These are phyloP conservation scores for Taurulus bubalis DNA, from an alignment of 2,113 vertebrate genomes.

Conservation along the genomic window DNA sequence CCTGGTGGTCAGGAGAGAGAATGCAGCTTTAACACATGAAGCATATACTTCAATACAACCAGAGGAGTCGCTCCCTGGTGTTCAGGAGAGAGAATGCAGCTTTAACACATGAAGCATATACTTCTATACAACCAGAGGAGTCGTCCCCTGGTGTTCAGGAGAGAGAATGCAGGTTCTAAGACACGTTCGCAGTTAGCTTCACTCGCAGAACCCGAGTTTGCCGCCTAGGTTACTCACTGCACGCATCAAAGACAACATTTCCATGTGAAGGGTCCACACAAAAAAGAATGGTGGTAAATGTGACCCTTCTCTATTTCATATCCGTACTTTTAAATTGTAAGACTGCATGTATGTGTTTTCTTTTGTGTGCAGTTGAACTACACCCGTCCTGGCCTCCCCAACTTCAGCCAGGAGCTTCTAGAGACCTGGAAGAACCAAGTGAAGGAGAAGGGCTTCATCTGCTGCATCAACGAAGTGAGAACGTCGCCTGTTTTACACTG, in stretches of 20 bases:
- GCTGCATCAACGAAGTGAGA: slow-evolving; percentile 94
- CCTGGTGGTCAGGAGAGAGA: no score
- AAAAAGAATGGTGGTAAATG: neutral
- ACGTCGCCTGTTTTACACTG: neutral
- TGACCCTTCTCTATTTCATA: neutral
- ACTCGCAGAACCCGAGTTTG: no score
- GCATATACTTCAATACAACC: no score
- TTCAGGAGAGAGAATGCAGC: no score
- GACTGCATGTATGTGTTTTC: neutral
- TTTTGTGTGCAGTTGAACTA: slow-evolving; percentile 91
- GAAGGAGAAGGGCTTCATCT: slow-evolving; percentile 96
- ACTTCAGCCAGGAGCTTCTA: slow-evolving; percentile 90
- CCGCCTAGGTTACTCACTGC: neutral
- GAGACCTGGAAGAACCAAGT: slow-evolving; percentile 96
- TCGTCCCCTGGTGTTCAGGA: no score
- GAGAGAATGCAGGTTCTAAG: no score
- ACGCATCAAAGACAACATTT: no score
- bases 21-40: no score
- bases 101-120: no score
- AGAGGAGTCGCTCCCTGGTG: no score
- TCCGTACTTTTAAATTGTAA: neutral
- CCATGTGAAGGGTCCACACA: slow-evolving; percentile 10
- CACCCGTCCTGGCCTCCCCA: slow-evolving; percentile 95
- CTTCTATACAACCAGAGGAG: no score
- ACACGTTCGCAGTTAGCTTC: no score